Evolutionary conservation across 1,140 invertebrate species (phyloP).

Genomic region (Microplitis mediator): DNA sequence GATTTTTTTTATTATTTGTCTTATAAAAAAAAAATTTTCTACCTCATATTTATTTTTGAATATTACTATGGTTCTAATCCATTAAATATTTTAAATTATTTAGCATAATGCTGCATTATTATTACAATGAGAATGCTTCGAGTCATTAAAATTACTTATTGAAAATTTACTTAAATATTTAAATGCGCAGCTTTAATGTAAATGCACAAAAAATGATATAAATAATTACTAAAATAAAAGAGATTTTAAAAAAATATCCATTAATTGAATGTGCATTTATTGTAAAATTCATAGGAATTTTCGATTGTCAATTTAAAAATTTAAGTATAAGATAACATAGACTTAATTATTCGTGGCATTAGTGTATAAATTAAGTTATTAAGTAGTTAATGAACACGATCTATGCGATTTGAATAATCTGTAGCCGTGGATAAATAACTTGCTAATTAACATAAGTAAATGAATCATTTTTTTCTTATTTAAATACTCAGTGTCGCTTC

Average conservation of each 20-base stretch:
- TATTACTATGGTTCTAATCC: background rate
- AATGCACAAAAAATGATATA: no score
- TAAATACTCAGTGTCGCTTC: background rate
- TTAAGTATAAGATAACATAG: background rate
- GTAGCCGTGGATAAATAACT: background rate
- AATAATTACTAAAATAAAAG: no score
- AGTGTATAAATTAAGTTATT: background rate
- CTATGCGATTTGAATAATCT: background rate
- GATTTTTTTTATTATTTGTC: background rate
- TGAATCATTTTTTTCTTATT: background rate
- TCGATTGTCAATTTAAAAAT: background rate
- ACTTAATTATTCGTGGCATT: background rate
- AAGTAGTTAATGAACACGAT: background rate
- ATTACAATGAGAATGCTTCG: background rate
- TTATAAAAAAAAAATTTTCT: conserved; percentile 1
- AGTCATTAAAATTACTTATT: background rate
- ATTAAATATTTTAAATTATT: no score
- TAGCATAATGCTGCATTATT: background rate
- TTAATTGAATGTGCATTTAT: background rate
- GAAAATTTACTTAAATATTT: background rate
- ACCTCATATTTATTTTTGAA: conserved; percentile 7
- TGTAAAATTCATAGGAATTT: background rate
- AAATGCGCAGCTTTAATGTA: background rate
- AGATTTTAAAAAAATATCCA: no score
- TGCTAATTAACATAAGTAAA: background rate